phyloP scores from a whole-genome alignment of 2,113 vertebrate species.

The Fregata magnificens region DNA sequence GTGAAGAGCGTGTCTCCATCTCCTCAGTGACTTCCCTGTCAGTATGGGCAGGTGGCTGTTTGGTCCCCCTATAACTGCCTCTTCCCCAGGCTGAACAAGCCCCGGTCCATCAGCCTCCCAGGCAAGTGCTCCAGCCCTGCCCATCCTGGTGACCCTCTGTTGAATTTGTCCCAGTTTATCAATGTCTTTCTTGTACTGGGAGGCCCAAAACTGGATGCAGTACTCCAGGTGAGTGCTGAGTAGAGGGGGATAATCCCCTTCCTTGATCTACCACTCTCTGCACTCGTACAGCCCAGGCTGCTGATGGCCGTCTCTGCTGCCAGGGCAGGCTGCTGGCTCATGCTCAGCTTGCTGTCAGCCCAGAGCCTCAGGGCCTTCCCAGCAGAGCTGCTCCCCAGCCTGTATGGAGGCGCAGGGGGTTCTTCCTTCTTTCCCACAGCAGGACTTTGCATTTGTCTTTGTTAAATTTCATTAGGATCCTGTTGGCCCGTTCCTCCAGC shows the following conservation, averaged over 20 bases:
- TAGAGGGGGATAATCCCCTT: not conserved
- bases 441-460: not conserved
- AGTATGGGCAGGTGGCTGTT: not conserved
- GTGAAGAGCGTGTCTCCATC: not conserved
- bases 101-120: not conserved
- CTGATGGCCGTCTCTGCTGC: not conserved
- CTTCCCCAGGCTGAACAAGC: not conserved
- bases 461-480: not conserved
- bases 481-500: not conserved
- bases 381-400: not conserved
- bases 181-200: not conserved
- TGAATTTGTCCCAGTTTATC: not conserved
- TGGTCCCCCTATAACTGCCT: not conserved
- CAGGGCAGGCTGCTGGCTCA: not conserved
- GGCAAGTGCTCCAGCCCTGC: not conserved
- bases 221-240: not conserved
- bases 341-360: not conserved
- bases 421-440: not conserved
- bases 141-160: not conserved
- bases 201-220: not conserved
- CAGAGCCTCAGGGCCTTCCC: not conserved
- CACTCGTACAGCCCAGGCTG: not conserved
- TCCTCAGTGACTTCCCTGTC: not conserved
- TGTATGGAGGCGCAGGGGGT: not conserved
- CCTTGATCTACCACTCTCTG: not conserved